These are phyloP conservation scores for Gonatopus flavifemur DNA, from an alignment of 1,140 invertebrate species.

Conservation along the genomic window DNA sequence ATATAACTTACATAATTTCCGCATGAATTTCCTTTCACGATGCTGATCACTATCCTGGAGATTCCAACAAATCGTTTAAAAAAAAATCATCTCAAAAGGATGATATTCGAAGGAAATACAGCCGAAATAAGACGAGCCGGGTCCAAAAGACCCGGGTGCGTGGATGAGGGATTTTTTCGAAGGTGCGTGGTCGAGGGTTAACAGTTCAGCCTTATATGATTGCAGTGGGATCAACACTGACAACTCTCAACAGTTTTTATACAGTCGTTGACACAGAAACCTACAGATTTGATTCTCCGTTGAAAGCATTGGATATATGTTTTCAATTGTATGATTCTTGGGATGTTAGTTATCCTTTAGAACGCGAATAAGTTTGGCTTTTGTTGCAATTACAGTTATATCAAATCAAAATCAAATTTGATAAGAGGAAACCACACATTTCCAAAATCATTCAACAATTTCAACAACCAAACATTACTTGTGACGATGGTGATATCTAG, in stretches of 20 bases:
- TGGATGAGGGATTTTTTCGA: no score
- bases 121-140: no score
- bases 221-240: conserved; percentile 5
- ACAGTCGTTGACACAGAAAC: conserved; percentile 1
- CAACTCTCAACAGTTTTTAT: not conserved
- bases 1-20: no score
- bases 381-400: conserved; percentile 10
- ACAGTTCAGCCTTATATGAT: conserved; percentile 15
- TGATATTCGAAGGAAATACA: no score
- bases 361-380: conserved; percentile 10
- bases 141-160: no score
- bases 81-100: no score
- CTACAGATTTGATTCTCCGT: not conserved
- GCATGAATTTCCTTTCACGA: no score
- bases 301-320: conserved; percentile 8
- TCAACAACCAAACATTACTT: no score
- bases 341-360: conserved; percentile 2
- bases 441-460: not conserved
- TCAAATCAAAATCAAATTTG: conserved; percentile 1
- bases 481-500: not conserved
- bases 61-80: no score
- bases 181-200: no score
- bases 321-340: conserved; percentile 6
- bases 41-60: no score
- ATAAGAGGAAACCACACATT: conserved; percentile 7